Evolutionary conservation across 2,113 vertebrate species (phyloP).

Genomic region (Sander vitreus): DNA sequence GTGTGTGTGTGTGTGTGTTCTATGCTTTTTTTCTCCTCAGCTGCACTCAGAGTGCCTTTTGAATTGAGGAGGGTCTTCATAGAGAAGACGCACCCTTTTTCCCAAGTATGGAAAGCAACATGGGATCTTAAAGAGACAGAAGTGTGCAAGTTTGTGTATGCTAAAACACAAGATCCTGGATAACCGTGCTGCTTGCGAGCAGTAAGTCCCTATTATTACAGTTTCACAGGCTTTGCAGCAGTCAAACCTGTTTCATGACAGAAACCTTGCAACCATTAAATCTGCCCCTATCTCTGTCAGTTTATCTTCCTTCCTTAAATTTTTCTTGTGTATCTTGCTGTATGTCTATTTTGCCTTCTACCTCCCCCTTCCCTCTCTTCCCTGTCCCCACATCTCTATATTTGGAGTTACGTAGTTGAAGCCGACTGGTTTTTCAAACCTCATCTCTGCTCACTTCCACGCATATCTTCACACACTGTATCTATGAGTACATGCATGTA

Average conservation of each 20-base stretch:
- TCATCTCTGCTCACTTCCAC: constrained; percentile 12
- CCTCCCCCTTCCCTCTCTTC: constrained; percentile 18
- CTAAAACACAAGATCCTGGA: neutral
- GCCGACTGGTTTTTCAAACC: constrained; percentile 54
- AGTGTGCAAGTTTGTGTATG: neutral
- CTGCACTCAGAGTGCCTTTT: constrained; percentile 47
- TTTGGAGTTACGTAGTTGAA: constrained; percentile 59
- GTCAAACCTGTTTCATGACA: neutral
- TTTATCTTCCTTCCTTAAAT: neutral
- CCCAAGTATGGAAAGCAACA: constrained; percentile 59
- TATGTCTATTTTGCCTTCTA: neutral
- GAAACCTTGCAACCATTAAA: neutral
- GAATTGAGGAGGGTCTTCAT: constrained; percentile 53
- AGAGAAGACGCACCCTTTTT: constrained; percentile 49
- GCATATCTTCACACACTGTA: neutral
- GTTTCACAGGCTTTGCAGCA: neutral
- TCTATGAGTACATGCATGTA: neutral
- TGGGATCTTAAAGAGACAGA: constrained; percentile 63
- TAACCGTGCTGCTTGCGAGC: neutral
- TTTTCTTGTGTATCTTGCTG: neutral
- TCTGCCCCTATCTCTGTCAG: neutral
- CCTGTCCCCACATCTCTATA: constrained; percentile 63
- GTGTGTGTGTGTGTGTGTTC: constrained; percentile 39
- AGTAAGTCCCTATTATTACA: neutral
- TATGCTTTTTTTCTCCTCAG: constrained; percentile 58